Evolutionary conservation across 1,140 invertebrate genomes (phyloP).

Genomic region (Drosophila trapezifrons): DNA sequence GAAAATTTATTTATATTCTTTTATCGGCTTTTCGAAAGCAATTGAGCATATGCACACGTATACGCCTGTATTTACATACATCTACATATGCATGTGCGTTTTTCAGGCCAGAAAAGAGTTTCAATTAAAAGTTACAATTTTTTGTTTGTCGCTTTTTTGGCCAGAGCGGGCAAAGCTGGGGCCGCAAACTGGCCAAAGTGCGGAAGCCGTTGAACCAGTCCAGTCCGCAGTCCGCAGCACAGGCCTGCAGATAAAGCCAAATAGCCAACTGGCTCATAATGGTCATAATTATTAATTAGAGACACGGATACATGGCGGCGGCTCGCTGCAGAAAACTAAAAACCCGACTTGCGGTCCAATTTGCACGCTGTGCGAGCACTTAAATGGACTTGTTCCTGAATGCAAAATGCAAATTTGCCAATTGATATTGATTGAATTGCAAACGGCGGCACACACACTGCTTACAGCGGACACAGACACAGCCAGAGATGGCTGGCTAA

Average conservation of each 20-base stretch:
- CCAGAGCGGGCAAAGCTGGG: constrained; percentile 63
- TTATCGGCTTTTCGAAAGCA: constrained; percentile 64
- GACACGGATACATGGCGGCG: constrained; percentile 21
- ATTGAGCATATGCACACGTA: constrained; percentile 43
- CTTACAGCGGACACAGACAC: background rate
- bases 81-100: constrained; percentile 8
- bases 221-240: no score
- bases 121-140: constrained; percentile 71
- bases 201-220: constrained; percentile 52
- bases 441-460: constrained; percentile 30
- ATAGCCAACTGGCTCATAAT: constrained; percentile 48
- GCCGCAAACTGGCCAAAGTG: constrained; percentile 47
- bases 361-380: constrained; percentile 39
- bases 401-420: constrained; percentile 78
- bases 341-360: constrained; percentile 20
- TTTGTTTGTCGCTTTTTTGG: constrained; percentile 20
- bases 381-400: constrained; percentile 72
- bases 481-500: constrained; percentile 50
- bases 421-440: constrained; percentile 81
- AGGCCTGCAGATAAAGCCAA: constrained; percentile 55
- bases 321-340: constrained; percentile 19
- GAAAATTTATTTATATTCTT: constrained; percentile 41
- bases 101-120: constrained; percentile 28
- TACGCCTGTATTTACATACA: constrained; percentile 17
- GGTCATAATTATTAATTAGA: constrained; percentile 62